phyloP scores from a whole-genome alignment of 1,140 invertebrate species.

The Formica exsecta region DNA sequence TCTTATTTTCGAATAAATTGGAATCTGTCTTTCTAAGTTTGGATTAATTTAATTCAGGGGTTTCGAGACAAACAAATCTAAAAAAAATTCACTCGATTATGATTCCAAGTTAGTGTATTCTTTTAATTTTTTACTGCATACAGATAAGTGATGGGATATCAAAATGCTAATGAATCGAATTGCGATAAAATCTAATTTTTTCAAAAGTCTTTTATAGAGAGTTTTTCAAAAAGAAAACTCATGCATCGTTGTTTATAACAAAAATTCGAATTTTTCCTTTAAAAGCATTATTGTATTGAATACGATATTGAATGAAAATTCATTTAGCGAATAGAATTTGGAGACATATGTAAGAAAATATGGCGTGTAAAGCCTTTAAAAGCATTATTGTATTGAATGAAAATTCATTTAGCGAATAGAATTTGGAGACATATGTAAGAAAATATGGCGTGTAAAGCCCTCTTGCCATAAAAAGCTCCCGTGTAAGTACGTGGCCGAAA shows the following conservation, averaged over 20 bases:
- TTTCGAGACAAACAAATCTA: background rate
- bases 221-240: background rate
- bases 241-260: background rate
- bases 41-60: background rate
- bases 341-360: background rate
- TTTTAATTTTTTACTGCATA: background rate
- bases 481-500: constrained; percentile 44
- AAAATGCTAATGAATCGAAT: background rate
- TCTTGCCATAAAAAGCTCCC: constrained; percentile 29
- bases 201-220: background rate
- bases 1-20: background rate
- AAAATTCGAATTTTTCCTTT: background rate
- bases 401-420: background rate
- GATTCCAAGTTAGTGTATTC: background rate
- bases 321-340: background rate
- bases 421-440: background rate
- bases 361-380: constrained; percentile 43
- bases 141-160: background rate
- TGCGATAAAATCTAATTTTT: background rate
- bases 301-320: background rate
- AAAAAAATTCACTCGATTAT: background rate
- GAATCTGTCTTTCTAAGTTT: background rate
- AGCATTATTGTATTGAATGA: background rate
- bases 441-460: constrained; percentile 45
- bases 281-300: background rate